These are phyloP conservation scores for Ctenosaura bakeri DNA, from an alignment of 2,797 vertebrate species.

Conservation along the genomic window DNA sequence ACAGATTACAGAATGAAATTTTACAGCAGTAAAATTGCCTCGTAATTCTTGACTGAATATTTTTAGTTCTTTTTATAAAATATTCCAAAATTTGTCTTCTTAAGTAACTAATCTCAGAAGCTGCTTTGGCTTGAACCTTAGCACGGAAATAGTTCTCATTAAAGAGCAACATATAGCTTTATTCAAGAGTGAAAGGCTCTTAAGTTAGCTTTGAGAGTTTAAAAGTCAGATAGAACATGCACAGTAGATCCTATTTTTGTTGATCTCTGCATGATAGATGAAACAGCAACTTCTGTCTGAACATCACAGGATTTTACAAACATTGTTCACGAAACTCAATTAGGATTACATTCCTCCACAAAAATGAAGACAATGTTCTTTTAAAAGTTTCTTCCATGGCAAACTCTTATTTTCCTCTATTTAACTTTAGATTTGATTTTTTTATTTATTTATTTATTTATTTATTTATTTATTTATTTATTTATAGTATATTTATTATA, in stretches of 20 bases:
- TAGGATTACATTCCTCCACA: background rate
- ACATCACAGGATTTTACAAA: background rate
- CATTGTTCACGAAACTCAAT: background rate
- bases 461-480: too few relatives aligned
- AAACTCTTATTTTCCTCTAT: background rate
- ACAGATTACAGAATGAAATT: background rate
- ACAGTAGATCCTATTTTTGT: background rate
- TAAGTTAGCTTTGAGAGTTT: background rate
- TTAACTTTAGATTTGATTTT: too few relatives aligned
- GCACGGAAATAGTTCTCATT: background rate
- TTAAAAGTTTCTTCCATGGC: background rate
- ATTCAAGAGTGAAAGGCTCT: background rate
- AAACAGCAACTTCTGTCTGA: background rate
- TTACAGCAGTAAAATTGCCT: background rate
- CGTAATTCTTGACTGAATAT: background rate
- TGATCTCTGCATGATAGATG: background rate
- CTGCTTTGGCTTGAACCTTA: background rate
- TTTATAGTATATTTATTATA: too few relatives aligned
- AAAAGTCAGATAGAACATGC: background rate
- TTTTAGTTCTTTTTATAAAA: background rate
- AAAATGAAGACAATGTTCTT: background rate
- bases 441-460: too few relatives aligned
- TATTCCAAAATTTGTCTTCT: background rate
- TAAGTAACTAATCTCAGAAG: background rate
- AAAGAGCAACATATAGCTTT: constrained; percentile 1